A percentile compares a stretch with the other conserved stretches of the same genome.
phyloP scores from a whole-genome alignment of 2,113 vertebrate genomes.

The Semicossyphus pulcher region DNA sequence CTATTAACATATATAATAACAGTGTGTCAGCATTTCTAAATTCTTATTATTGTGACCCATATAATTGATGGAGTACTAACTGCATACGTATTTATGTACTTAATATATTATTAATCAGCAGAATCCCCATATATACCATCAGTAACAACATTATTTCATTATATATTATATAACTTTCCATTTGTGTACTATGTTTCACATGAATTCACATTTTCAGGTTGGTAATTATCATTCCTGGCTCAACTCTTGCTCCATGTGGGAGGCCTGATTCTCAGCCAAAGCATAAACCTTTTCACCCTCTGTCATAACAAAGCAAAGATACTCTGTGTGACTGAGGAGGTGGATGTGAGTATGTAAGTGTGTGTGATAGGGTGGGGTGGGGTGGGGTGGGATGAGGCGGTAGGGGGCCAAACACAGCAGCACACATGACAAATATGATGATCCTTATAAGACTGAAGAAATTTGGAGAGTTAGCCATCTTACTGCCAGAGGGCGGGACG shows the following conservation, averaged over 20 bases:
- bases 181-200: neutral
- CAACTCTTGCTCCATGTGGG: neutral
- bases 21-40: too few species aligned
- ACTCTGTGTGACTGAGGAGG: neutral
- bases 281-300: neutral
- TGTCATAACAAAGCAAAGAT: neutral
- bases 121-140: too few species aligned
- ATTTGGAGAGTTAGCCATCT: neutral
- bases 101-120: too few species aligned
- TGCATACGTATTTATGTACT: too few species aligned
- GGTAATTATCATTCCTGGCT: neutral
- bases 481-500: neutral
- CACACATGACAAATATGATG: neutral
- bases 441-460: neutral
- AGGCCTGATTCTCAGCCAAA: constrained; percentile 4
- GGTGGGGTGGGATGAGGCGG: neutral
- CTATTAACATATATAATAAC: too few species aligned
- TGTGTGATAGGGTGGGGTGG: constrained; percentile 1
- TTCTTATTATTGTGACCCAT: neutral
- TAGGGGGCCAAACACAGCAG: constrained; percentile 15
- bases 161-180: neutral
- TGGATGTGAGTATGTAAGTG: neutral
- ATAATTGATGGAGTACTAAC: neutral
- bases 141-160: neutral
- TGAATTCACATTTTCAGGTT: neutral